Evolutionary conservation across 2,888 invertebrate genomes (phyloP), one percentile per base, ranked within the genome.

Genomic region (Drosophila testacea): DNA sequence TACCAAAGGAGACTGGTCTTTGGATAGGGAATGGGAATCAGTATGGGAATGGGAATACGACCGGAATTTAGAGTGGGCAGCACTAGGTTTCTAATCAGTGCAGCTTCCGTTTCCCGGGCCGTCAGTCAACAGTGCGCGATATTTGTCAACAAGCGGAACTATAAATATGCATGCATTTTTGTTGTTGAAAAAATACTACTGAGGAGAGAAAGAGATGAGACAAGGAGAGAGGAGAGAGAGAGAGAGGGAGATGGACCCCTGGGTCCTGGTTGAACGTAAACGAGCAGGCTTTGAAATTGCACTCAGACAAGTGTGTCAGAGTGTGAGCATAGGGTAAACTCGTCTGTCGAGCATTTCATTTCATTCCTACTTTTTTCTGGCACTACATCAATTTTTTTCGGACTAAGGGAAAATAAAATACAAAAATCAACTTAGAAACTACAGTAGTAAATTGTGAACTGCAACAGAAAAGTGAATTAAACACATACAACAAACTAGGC

Each of bases 111-210:
- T 82, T 56, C 64, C 46, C 63, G 66, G 65, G 57, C 73, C 67
- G 77, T 75, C 77, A 74, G 76, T 83, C 83, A 77, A 75, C 73
- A 69, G 60, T 46, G 87, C 69, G 79, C 81, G 85, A 86, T 87
- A 87, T 90, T 90, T 90, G 90, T 90, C 89, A 88, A 88, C 90
- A 81, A 81, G 87, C 90, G 90, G 89, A 90, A 89, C 85, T 86
- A 90, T 90, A 90, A 90, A 90, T 90, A 90, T 90, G 89, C 90
- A 90, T 88, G 83, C 73, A 68, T 52, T 44, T 52, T 65, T 47
- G n/a, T 60, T 7, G 6, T 4, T 1, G 30, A 27, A 62, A 27
- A 42, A 32, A 11, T 39, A 9, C 47, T 30, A 52, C 16, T n/a
- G 6, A 36, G 34, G 39, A 32, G 16, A 16, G 11, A 11, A 13